Percentiles rank a stretch among this genome's conserved stretches.
Conservation (phyloP, 2,113 vertebrate species). For the Felis chaus region DNA sequence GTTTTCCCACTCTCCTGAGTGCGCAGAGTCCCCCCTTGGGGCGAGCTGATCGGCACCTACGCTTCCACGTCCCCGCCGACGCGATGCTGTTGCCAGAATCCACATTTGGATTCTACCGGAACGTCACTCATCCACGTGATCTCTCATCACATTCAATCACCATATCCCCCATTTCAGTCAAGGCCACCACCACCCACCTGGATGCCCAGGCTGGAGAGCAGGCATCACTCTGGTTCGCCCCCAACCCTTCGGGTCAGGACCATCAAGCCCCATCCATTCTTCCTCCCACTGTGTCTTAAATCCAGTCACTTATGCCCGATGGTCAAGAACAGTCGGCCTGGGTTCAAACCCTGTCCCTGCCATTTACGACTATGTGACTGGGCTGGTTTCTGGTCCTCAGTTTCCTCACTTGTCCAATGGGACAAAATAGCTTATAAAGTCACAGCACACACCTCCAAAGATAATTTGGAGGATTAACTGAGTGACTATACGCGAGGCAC, state of each 20-base stretch:
- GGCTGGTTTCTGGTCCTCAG: neutral
- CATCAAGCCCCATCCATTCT: neutral
- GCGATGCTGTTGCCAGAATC: neutral
- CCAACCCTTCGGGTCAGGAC: neutral
- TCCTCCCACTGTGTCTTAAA: neutral
- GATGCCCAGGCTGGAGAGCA: neutral
- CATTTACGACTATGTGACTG: neutral
- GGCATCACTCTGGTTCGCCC: neutral
- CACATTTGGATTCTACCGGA: neutral
- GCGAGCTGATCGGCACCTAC: neutral
- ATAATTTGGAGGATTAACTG: neutral
- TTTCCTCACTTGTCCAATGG: neutral
- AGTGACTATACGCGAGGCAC: neutral
- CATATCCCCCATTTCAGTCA: neutral
- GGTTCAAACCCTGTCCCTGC: neutral
- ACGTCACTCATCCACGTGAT: neutral
- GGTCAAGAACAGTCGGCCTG: neutral
- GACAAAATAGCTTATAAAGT: neutral
- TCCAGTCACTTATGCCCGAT: neutral
- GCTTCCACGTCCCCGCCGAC: neutral
- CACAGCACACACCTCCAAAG: neutral
- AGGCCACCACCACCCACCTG: neutral
- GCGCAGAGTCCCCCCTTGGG: neutral
- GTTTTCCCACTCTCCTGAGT: neutral
- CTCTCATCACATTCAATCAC: neutral